Evolutionary conservation across 1,140 invertebrate species (phyloP), one percentile per base, ranked within the genome.

Genomic region (Papilio polyxenes): DNA sequence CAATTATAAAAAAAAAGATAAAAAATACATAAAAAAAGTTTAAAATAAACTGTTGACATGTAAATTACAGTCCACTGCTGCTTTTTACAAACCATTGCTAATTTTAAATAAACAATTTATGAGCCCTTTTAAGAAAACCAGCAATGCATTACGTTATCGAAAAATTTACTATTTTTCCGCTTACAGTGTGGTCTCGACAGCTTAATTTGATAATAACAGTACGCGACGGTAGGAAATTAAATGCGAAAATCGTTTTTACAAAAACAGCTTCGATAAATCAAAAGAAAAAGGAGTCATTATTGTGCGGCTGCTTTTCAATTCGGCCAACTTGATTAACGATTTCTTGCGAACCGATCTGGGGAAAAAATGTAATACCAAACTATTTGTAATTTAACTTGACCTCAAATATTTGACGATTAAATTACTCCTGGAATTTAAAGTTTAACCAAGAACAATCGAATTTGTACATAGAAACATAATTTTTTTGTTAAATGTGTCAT

Each of bases 151-250:
- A n/a, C 31, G 49, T 56, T 78, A 53, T 56, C 49, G 49, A 59
- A 78, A 53, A 8, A 56, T 56, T 77, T 49, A 53, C 75, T 6
- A 59, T 59, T 78, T 76, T 48, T 44, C 53, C 77, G 59, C 77
- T 65, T 51, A 48, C 53, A 56, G 77, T 80, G 77, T 80, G 77
- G 77, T 80, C 77, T 48, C 44, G 77, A 80, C 77, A 65, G 77
- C 59, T 65, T 80, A 80, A 80, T 80, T 80, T 80, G 77, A 80
- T 80, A 80, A 80, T 80, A 65, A 44, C 77, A 20, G 77, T 48
- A 31, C 76, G 6, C 48, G 59, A 31, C 31, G 59, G 59, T 37
- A 59, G 53, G 59, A 80, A 80, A 80, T 80, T 65, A 48, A 80
- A 80, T 80, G 51, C 59, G 49, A 65, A 31, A 65, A 48, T 20